Evolutionary conservation across 2,797 vertebrate genomes (phyloP).

Genomic region (Sebastes nivosus): DNA sequence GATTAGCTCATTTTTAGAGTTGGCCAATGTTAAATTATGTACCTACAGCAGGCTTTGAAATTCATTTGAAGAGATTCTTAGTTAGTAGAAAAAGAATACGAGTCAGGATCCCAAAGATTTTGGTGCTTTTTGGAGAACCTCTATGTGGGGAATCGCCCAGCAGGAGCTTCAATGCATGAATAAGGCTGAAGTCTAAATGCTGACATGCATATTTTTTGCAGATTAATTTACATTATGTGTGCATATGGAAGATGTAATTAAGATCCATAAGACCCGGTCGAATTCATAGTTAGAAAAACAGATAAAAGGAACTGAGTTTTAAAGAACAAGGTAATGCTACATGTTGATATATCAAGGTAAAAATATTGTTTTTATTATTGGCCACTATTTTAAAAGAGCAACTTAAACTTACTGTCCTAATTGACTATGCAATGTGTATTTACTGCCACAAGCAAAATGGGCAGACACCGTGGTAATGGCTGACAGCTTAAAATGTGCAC

Average conservation of each 20-base stretch:
- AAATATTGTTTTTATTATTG: background rate
- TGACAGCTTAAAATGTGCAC: constrained; percentile 20
- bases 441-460: background rate
- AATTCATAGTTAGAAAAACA: background rate
- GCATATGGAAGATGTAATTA: background rate
- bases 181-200: background rate
- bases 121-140: background rate
- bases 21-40: background rate
- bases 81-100: background rate
- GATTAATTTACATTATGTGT: background rate
- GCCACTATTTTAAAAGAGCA: background rate
- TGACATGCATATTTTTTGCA: background rate
- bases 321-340: background rate
- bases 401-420: background rate
- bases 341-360: background rate
- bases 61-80: background rate
- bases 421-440: background rate
- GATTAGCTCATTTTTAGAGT: background rate
- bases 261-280: background rate
- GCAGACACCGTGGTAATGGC: background rate
- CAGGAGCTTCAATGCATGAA: background rate
- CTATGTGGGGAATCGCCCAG: background rate
- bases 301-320: background rate
- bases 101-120: no score
- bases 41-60: background rate